These are phyloP conservation scores for Xenus cinereus DNA, from an alignment of 2,113 vertebrate species.

Conservation along the genomic window DNA sequence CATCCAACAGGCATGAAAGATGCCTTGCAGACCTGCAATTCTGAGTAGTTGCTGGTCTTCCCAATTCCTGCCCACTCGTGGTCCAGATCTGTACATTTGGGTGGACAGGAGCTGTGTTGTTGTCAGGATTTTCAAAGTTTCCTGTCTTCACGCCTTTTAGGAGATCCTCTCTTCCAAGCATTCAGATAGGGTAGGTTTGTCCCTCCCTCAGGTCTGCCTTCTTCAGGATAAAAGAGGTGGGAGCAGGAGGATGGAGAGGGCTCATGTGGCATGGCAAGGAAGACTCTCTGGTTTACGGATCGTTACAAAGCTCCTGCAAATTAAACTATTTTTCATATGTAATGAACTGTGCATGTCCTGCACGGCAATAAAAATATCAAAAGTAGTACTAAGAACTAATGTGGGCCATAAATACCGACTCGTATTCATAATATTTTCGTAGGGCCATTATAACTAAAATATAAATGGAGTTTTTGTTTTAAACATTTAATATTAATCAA, in stretches of 20 bases:
- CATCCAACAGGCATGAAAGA: background rate
- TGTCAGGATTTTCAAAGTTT: background rate
- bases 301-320: slow-evolving; percentile 25
- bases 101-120: background rate
- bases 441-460: slow-evolving; percentile 64
- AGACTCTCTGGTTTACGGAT: background rate
- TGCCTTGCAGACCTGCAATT: background rate
- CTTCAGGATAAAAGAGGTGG: background rate
- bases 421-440: slow-evolving; percentile 41
- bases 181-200: background rate
- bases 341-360: slow-evolving; percentile 41
- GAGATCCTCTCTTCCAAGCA: background rate
- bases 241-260: background rate
- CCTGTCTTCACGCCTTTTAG: background rate
- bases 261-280: background rate
- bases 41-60: background rate
- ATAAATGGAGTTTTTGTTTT: slow-evolving; percentile 71
- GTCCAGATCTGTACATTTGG: background rate
- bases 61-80: background rate
- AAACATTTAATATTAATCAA: slow-evolving; percentile 78
- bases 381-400: slow-evolving; percentile 58
- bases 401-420: slow-evolving; percentile 57
- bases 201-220: background rate
- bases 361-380: slow-evolving; percentile 52
- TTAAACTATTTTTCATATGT: slow-evolving; percentile 68